A percentile compares a stretch with the other conserved stretches of the same genome.
Conservation (phyloP, 37 sponge, comb jelly and placozoan species). For the Chondrosia reniformis region DNA sequence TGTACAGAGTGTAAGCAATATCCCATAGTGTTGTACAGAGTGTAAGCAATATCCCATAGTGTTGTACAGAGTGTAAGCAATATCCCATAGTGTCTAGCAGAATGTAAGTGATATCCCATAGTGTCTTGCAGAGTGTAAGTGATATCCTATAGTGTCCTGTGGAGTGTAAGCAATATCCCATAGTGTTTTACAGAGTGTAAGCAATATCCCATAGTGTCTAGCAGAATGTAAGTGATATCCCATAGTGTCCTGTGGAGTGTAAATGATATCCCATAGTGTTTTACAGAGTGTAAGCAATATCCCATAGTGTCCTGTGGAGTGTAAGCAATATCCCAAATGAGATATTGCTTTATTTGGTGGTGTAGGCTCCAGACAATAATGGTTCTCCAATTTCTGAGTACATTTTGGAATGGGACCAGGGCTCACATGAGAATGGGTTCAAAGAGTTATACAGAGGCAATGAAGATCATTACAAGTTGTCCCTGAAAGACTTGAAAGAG, state of each 20-base stretch:
- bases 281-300: too few relatives aligned
- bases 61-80: neutral
- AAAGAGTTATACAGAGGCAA: conserved; percentile 31
- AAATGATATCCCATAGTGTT: neutral
- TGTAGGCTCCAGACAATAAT: conserved; percentile 47
- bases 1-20: too few relatives aligned
- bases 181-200: conserved; percentile 27
- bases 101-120: conserved; percentile 1
- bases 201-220: neutral
- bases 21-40: too few relatives aligned
- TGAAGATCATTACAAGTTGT: conserved; percentile 50
- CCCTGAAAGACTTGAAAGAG: conserved; percentile 22
- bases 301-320: too few relatives aligned
- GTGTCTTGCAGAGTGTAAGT: neutral
- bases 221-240: too few relatives aligned
- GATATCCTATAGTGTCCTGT: too few relatives aligned
- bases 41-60: neutral
- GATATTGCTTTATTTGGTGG: neutral
- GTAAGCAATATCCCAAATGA: neutral
- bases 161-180: conserved; percentile 27
- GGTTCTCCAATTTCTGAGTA: conserved; percentile 58
- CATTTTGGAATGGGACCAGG: conserved; percentile 62
- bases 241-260: too few relatives aligned
- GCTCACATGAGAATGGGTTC: neutral
- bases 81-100: too few relatives aligned